These are phyloP conservation scores for Vanessa cardui DNA, from an alignment of 2,888 invertebrate genomes.

Conservation along the genomic window DNA sequence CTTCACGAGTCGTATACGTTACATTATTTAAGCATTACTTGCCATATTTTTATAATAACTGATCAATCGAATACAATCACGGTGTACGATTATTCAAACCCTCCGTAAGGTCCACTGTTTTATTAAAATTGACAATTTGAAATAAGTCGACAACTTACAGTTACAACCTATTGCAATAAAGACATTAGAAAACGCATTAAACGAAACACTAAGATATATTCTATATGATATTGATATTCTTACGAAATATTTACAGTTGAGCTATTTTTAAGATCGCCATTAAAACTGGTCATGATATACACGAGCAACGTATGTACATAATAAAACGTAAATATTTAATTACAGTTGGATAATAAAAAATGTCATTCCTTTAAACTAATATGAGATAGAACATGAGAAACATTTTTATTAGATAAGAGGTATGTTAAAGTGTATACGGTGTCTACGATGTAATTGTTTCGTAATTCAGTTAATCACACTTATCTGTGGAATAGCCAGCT, in stretches of 20 bases:
- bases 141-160: too few relatives aligned
- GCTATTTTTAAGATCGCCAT: too few relatives aligned
- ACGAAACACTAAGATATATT: too few relatives aligned
- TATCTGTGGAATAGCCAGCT: slow-evolving; percentile 23
- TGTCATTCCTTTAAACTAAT: too few relatives aligned
- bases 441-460: slow-evolving; percentile 44
- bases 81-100: slow-evolving; percentile 4
- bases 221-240: too few relatives aligned
- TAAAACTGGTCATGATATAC: too few relatives aligned
- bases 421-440: slow-evolving; percentile 30
- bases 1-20: slow-evolving; percentile 60
- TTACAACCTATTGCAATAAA: too few relatives aligned
- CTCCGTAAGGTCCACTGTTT: neutral
- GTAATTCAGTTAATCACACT: slow-evolving; percentile 42
- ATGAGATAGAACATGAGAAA: neutral
- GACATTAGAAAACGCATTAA: too few relatives aligned
- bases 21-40: slow-evolving; percentile 54
- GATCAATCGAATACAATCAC: slow-evolving; percentile 44
- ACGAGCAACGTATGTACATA: too few relatives aligned
- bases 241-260: too few relatives aligned
- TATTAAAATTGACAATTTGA: neutral
- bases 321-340: too few relatives aligned
- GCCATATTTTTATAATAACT: slow-evolving; percentile 45
- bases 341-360: too few relatives aligned
- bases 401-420: slow-evolving; percentile 22